These are phyloP conservation scores for Falcaria lacertinaria DNA, from an alignment of 2,888 invertebrate genomes.

Conservation along the genomic window DNA sequence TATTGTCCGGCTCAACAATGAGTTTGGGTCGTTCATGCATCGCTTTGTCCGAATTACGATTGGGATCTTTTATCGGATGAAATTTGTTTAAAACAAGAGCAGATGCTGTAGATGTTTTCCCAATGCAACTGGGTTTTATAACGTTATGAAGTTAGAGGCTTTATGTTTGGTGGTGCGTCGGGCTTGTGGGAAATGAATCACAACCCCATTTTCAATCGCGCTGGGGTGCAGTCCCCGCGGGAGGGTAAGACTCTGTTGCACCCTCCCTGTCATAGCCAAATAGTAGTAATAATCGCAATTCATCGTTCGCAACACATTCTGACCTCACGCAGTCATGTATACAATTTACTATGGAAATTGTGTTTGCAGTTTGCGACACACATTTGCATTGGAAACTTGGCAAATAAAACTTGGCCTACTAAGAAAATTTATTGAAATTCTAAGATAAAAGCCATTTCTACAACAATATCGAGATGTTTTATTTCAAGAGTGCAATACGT, in stretches of 20 bases:
- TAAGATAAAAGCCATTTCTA: neutral
- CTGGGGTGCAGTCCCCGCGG: constrained; percentile 54
- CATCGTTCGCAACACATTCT: constrained; percentile 42
- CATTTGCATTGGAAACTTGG: neutral
- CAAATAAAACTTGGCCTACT: neutral
- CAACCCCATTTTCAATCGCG: constrained; percentile 74
- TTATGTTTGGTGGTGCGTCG: constrained; percentile 49
- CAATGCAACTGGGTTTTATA: constrained; percentile 31
- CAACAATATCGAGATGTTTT: neutral
- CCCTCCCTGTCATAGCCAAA: constrained; percentile 67
- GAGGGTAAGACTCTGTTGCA: constrained; percentile 52
- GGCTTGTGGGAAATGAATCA: constrained; percentile 77
- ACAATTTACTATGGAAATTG: neutral
- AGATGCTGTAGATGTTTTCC: constrained; percentile 31
- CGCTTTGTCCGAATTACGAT: too few relatives aligned
- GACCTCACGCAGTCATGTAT: constrained; percentile 7
- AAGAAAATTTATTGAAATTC: neutral
- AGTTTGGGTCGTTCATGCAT: neutral
- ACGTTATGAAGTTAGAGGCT: constrained; percentile 55
- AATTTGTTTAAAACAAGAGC: constrained; percentile 6
- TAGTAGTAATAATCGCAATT: constrained; percentile 69
- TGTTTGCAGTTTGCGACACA: neutral
- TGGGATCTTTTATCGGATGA: neutral
- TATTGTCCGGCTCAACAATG: neutral
- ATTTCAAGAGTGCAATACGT: too few relatives aligned